Percentiles rank a stretch among this genome's conserved stretches.
Conservation (phyloP, 2,113 vertebrate genomes). For the Vulpes vulpes region DNA sequence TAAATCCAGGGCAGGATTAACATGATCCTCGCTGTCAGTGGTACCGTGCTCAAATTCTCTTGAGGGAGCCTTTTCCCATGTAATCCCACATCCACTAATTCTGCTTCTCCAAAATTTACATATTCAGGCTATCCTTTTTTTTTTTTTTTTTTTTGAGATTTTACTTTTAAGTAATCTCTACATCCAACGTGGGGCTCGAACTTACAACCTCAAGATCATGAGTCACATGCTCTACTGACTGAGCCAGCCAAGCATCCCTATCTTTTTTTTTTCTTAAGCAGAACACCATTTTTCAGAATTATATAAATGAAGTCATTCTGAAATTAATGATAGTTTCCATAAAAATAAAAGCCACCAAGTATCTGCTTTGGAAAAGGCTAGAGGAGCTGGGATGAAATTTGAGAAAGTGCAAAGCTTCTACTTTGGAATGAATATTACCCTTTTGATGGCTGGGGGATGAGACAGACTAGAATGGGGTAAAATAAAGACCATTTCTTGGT, state of each 20-base stretch:
- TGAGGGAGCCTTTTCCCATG: background rate
- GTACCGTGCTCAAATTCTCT: background rate
- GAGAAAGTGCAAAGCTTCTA: background rate
- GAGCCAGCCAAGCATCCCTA: background rate
- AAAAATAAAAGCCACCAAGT: background rate
- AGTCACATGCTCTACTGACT: background rate
- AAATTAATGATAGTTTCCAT: background rate
- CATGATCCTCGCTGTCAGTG: background rate
- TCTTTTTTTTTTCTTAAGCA: background rate
- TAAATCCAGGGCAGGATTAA: background rate
- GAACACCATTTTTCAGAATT: slow-evolving; percentile 10
- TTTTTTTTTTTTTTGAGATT: background rate
- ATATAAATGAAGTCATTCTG: slow-evolving; percentile 22
- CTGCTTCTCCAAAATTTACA: background rate
- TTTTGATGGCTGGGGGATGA: background rate
- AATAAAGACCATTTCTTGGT: background rate
- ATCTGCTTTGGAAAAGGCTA: background rate
- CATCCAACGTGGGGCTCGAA: background rate
- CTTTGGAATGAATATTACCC: background rate
- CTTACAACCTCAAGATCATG: background rate
- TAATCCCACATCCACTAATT: background rate
- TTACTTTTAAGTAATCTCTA: background rate
- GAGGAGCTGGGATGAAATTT: background rate
- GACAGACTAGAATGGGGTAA: background rate
- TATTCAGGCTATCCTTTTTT: background rate